Conservation (phyloP, 2,797 vertebrate genomes). For the Champsocephalus esox region DNA sequence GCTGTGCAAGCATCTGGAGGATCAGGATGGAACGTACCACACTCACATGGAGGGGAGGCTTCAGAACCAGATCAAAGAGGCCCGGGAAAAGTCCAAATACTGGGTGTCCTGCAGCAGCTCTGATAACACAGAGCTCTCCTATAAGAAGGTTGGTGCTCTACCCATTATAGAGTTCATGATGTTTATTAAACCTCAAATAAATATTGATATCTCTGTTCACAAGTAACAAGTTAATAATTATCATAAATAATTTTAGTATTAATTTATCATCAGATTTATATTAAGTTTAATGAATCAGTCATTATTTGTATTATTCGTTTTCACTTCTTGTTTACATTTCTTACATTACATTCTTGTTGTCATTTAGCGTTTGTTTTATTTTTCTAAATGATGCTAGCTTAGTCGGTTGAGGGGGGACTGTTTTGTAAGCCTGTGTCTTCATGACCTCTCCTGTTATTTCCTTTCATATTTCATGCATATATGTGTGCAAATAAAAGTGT, state of each 20-base stretch:
- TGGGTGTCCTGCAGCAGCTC: slow-evolving; percentile 92
- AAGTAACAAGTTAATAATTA: background rate
- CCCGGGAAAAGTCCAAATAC: slow-evolving; percentile 94
- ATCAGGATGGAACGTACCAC: slow-evolving; percentile 89
- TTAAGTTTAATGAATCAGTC: no score
- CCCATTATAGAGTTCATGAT: background rate
- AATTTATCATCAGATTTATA: no score
- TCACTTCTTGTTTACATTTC: no score
- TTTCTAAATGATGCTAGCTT: no score
- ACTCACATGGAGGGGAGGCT: slow-evolving; percentile 89
- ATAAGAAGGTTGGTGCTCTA: slow-evolving; percentile 90
- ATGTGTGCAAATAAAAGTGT: background rate
- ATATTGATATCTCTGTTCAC: background rate
- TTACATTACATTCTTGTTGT: no score
- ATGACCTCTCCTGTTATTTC: no score
- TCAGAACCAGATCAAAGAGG: slow-evolving; percentile 93
- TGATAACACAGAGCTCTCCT: slow-evolving; percentile 92
- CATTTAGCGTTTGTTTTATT: no score
- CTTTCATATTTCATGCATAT: no score
- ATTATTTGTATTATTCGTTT: no score
- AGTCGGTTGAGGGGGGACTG: no score
- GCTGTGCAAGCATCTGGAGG: slow-evolving; percentile 90
- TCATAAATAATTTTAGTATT: background rate
- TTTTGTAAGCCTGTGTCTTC: no score
- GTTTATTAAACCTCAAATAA: background rate